Conservation (phyloP, 35 echinoderm and acorn worm species). For the Apostichopus californicus region DNA sequence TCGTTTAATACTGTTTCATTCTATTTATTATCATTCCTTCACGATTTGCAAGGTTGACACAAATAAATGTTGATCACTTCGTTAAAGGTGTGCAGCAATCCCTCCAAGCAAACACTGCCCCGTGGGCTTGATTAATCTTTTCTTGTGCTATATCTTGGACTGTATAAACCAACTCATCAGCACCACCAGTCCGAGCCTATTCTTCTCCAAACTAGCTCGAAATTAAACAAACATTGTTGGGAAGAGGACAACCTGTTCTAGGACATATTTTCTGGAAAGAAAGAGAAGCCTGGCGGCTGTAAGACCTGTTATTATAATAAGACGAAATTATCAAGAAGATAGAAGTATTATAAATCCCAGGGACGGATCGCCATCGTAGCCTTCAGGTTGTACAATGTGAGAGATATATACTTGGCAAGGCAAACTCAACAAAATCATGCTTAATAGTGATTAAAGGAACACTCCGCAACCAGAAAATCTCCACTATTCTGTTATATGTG, state of each 20-base stretch:
- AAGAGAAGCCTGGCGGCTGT: neutral
- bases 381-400: neutral
- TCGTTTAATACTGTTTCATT: too few species aligned
- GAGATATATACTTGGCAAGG: neutral
- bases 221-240: neutral
- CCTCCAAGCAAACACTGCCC: too few species aligned
- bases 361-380: neutral
- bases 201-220: neutral
- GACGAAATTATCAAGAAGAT: neutral
- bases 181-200: too few species aligned
- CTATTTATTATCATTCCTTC: too few species aligned
- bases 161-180: too few species aligned
- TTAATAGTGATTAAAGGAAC: neutral
- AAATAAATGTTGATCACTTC: too few species aligned
- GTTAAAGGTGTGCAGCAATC: too few species aligned
- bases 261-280: conserved; percentile 11
- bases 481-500: too few species aligned
- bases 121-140: too few species aligned
- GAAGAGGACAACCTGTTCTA: neutral
- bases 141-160: too few species aligned
- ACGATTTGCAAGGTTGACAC: too few species aligned
- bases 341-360: conserved; percentile 11
- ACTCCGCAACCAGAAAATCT: neutral
- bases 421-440: neutral
- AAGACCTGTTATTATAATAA: conserved; percentile 28